Base-by-base conservation (phyloP, 2,888 invertebrate species). In the Aphodius granarius region DNA sequence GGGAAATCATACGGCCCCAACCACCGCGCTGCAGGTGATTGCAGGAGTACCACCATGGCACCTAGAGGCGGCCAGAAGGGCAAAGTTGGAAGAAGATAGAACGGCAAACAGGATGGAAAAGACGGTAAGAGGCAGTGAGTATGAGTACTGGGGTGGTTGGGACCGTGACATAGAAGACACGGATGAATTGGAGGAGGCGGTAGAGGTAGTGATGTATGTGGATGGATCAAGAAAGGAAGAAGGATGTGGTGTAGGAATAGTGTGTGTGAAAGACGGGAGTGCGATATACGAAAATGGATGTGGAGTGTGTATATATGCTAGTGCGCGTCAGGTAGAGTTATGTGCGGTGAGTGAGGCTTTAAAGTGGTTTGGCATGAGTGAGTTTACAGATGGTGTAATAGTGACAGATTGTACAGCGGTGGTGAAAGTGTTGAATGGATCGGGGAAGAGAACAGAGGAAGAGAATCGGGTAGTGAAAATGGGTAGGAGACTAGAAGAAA, bases 1-100 rank as follows among this genome's bases (percentile, higher is more conserved):
- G 4, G 66, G 66, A 3, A 18, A 66, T 4, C 19, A 20, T 4
- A 18, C 80, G 5, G 73, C 77, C n/a, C 73, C 77, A n/a, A 77
- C 74, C 13, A 9, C 71, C 75, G 18, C 20, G 0, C 66, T 68
- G 0, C 73, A 75, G 19, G 78, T 78, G 15, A 17, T 79, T 43
- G 22, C 78, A n/a, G 78, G 78, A 2, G 15, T 62, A 13, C 13
- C 62, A 5, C 73, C 73, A 6, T 23, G 23, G 23, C 23, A 23
- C 6, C 4, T 4, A 6, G 23, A 23, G 23, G 23, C 23, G 6
- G 23, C 23, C 23, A 23, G 23, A 23, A 23, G 23, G 23, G 6
- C 23, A 5, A 6, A 23, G 5, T 6, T 23, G 23, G 23, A 23
- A 23, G 5, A 23, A 23, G 23, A 23, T 23, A 23, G 23, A 6